Base-by-base conservation (phyloP, 2,888 invertebrate genomes). In the Agonopterix heracliana region DNA sequence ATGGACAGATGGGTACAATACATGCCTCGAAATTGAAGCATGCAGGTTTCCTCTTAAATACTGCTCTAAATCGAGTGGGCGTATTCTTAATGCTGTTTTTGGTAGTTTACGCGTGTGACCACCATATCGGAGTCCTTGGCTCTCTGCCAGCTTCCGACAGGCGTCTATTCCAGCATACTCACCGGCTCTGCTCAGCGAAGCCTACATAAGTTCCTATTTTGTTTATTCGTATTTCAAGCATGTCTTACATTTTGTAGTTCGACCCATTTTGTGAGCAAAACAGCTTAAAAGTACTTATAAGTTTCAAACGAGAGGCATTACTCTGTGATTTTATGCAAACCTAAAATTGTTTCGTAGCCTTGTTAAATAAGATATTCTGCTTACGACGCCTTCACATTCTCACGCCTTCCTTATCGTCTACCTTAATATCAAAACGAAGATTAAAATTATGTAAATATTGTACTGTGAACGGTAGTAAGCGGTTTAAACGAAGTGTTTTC, bases 401-500 rank as follows among this genome's bases (percentile, higher is more conserved):
- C 26, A 26, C 13, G 12, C 9, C 14, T 13, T 14, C 13, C 13
- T 41, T 41, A 10, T 7, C 41, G 14, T 26, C 7, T 26, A 26
- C 26, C 26, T 4, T 36, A 42, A 36, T 47, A 36, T 43, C n/a
- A 36, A 62, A 61, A 38, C 4, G 59, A 57, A 69, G 71, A 76
- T 77, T 74, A 70, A 76, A 78, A 71, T 77, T 77, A 78, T 77
- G 72, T 64, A 74, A 78, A 77, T 74, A 72, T 52, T 50, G 60
- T 57, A 58, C 63, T 64, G 66, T 70, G 60, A 54, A 51, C 54
- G 47, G 53, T 50, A 55, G 59, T 56, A 54, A 66, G 67, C 63
- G 65, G 66, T 68, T 70, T 66, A 68, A 73, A 68, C 65, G 61
- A 62, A 66, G 64, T 66, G 65, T 70, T 74, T 64, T 67, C 67